phyloP scores from a whole-genome alignment of 2,888 invertebrate genomes.

The Mellilla xanthometata region DNA sequence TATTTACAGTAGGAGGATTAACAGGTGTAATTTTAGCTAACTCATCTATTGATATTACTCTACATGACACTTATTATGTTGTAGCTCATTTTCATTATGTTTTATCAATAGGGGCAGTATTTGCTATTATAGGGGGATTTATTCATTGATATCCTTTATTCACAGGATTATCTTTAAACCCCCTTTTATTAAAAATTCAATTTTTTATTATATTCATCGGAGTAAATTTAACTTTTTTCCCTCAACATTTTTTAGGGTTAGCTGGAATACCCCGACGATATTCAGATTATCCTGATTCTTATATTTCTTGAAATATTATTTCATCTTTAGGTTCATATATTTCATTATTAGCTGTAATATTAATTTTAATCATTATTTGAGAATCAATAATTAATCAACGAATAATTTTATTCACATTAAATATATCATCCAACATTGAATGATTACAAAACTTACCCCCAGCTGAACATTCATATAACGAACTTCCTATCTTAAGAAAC shows the following conservation, averaged over 20 bases:
- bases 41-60: conserved; percentile 88
- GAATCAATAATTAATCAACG: conserved; percentile 82
- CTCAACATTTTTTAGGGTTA: conserved; percentile 86
- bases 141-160: conserved; percentile 88
- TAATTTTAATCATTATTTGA: conserved; percentile 84
- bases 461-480: conserved; percentile 82
- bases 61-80: conserved; percentile 93
- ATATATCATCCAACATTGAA: conserved; percentile 83
- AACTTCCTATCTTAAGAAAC: conserved; percentile 81
- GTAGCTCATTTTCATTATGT: conserved; percentile 93
- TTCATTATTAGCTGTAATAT: conserved; percentile 81
- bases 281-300: conserved; percentile 87
- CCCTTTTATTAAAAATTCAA: conserved; percentile 85
- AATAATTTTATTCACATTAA: conserved; percentile 71
- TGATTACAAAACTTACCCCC: conserved; percentile 83
- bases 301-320: conserved; percentile 85
- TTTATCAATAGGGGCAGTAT: conserved; percentile 90
- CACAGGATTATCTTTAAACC: conserved; percentile 83
- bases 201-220: conserved; percentile 88
- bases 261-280: conserved; percentile 88
- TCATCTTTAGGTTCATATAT: conserved; percentile 87
- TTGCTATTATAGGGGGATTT: conserved; percentile 89
- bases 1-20: conserved; percentile 90
- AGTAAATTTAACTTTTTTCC: conserved; percentile 92
- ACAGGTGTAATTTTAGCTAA: conserved; percentile 87